Evolutionary conservation across 1,140 invertebrate species (phyloP), one percentile per base, ranked within the genome.

Genomic region (Parasteatoda tepidariorum): DNA sequence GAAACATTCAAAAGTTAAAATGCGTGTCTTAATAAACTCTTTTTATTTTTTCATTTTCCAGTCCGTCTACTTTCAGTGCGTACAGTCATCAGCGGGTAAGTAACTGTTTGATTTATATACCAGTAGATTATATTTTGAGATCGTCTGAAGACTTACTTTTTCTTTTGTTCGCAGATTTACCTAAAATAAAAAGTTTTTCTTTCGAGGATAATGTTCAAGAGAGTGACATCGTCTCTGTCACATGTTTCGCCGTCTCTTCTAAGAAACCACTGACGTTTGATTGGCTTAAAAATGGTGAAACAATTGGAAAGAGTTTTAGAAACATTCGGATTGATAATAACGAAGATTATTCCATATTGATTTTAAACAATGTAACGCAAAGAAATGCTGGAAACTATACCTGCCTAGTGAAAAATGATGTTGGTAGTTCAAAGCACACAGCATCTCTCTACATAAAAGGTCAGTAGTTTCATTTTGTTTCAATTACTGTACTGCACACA

Each of bases 211-310:
- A 73, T 9, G 28, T 81, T 15, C 59, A 76, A 34, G 30, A 73
- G 31, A 83, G 85, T 22, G 66, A 79, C 57, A 48, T 28, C n/a
- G 55, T 64, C 18, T 84, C 62, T 24, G 64, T 84, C 0, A 66
- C 31, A 22, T 85, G 85, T 54, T 30, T 68, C 24, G 67, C 76
- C n/a, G 64, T 67, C 18, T 66, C 70, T n/a, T 31, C 62, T 0
- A 66, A 26, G 9, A 57, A 57, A 64, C 85, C 85, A 1, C 28
- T 85, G 11, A 11, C 6, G 3, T 84, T 85, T 61, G n/a, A 6
- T 7, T 85, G 85, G 85, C n/a, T 38, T 2, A 85, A 76, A 66
- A 76, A 85, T 55, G 82, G 76, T 3, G 54, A 66, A 61, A 3
- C 33, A 30, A 15, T 59, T 1, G 33, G 13, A 22, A 0, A 62